Conservation (phyloP, 1,140 invertebrate species). For the Babylonia areolata region DNA sequence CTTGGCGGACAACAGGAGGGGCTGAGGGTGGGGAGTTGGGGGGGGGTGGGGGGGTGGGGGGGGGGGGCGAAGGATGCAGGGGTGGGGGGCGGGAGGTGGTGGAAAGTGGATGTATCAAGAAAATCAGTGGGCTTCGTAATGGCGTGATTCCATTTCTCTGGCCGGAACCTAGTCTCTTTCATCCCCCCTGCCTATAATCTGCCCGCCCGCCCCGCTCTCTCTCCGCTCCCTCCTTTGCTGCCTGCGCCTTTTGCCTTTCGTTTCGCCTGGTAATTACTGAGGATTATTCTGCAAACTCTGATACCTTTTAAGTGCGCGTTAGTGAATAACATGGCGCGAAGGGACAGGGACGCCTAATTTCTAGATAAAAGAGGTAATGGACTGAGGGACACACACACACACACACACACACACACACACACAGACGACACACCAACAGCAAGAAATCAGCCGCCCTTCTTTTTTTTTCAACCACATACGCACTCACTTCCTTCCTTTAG, state of each 20-base stretch:
- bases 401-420: too few species aligned
- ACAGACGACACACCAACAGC: neutral
- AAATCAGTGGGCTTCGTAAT: slow-evolving; percentile 22
- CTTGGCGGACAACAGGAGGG: slow-evolving; percentile 8
- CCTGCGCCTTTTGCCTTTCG: too few species aligned
- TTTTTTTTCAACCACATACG: slow-evolving; percentile 22
- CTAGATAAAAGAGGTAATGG: slow-evolving; percentile 38
- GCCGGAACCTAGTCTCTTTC: slow-evolving; percentile 38
- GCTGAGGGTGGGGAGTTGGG: too few species aligned
- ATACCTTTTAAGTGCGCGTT: slow-evolving; percentile 44
- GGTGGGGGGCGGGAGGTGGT: too few species aligned
- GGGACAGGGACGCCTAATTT: slow-evolving; percentile 14
- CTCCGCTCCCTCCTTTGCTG: too few species aligned
- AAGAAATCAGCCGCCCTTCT: slow-evolving; percentile 22
- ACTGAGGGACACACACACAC: too few species aligned
- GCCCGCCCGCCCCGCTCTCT: too few species aligned
- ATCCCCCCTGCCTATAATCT: slow-evolving; percentile 41
- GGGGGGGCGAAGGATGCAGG: too few species aligned
- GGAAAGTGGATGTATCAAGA: slow-evolving; percentile 23
- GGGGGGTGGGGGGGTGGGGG: too few species aligned
- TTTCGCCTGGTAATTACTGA: slow-evolving; percentile 34
- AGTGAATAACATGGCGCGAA: slow-evolving; percentile 34
- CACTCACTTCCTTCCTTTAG: slow-evolving; percentile 8
- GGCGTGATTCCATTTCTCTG: slow-evolving; percentile 41
- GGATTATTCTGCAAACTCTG: slow-evolving; percentile 39